Conservation (phyloP, 23 tunicate species). For the Ciona savignyi region DNA sequence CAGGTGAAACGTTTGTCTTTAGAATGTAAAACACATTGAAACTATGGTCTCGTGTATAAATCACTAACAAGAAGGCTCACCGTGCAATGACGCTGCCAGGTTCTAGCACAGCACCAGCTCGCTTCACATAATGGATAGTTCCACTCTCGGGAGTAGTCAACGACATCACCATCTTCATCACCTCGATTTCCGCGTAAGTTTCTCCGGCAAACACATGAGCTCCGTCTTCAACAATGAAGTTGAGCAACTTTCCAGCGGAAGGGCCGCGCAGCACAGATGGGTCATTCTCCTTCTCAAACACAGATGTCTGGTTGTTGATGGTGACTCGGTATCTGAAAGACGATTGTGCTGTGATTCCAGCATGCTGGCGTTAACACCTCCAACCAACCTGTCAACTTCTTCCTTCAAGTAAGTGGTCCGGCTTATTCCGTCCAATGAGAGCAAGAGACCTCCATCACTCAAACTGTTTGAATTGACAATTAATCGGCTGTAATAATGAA, state of each 20-base stretch:
- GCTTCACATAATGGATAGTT: constrained; percentile 69
- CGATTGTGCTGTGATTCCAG: too few relatives aligned
- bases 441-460: constrained; percentile 78
- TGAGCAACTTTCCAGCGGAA: constrained; percentile 90
- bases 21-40: too few relatives aligned
- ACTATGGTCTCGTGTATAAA: too few relatives aligned
- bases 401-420: constrained; percentile 91
- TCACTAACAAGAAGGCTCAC: constrained; percentile 7
- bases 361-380: too few relatives aligned
- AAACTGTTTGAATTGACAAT: constrained; percentile 22
- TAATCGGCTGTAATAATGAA: too few relatives aligned
- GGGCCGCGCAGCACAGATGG: constrained; percentile 82
- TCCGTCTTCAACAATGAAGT: constrained; percentile 85
- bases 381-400: constrained; percentile 90
- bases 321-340: constrained; percentile 73
- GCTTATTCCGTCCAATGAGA: constrained; percentile 81
- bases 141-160: constrained; percentile 76
- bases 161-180: constrained; percentile 99
- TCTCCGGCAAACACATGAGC: constrained; percentile 67
- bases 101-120: constrained; percentile 91
- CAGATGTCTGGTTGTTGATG: constrained; percentile 94
- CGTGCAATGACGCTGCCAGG: constrained; percentile 81
- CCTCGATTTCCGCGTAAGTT: constrained; percentile 89
- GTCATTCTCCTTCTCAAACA: constrained; percentile 93
- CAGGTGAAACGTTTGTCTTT: too few relatives aligned